A percentile compares a stretch with the other conserved stretches of the same genome.
Evolutionary conservation across 1,140 invertebrate species (phyloP).

Genomic region (Microvelia longipes): DNA sequence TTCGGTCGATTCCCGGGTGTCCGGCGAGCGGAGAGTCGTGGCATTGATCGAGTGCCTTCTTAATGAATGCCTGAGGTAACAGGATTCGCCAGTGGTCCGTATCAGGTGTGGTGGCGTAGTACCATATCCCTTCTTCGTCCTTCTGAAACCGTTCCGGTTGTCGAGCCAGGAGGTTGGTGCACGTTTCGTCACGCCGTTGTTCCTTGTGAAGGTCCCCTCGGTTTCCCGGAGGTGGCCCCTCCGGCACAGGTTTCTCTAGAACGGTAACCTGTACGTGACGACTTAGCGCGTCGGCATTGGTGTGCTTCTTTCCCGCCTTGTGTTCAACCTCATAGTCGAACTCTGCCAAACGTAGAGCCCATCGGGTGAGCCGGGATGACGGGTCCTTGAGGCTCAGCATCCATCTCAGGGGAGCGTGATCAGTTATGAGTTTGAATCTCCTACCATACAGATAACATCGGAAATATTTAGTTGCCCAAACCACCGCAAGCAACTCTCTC

Average conservation of each 20-base stretch:
- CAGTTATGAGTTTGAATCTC: constrained; percentile 35
- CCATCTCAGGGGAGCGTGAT: constrained; percentile 35
- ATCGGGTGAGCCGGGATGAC: neutral
- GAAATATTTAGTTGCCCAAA: constrained; percentile 33
- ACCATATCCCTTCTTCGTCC: neutral
- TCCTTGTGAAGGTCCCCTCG: neutral
- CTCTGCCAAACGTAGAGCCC: neutral
- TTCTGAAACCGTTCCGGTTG: neutral
- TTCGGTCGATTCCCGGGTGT: constrained; percentile 1
- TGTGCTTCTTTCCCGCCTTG: neutral
- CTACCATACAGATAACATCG: constrained; percentile 33
- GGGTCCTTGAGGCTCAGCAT: constrained; percentile 33
- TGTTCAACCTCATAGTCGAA: neutral
- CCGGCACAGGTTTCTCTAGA: neutral
- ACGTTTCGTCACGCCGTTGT: neutral
- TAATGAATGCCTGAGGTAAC: too few relatives aligned
- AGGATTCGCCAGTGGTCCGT: neutral
- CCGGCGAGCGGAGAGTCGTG: neutral
- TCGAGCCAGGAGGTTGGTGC: neutral
- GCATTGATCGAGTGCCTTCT: too few relatives aligned
- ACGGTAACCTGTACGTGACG: too few relatives aligned
- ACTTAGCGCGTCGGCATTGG: neutral
- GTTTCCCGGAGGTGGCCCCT: neutral
- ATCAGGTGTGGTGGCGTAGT: neutral
- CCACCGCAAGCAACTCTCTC: constrained; percentile 28